phyloP scores from a whole-genome alignment of 2,113 vertebrate genomes.

The Xiphias gladius region DNA sequence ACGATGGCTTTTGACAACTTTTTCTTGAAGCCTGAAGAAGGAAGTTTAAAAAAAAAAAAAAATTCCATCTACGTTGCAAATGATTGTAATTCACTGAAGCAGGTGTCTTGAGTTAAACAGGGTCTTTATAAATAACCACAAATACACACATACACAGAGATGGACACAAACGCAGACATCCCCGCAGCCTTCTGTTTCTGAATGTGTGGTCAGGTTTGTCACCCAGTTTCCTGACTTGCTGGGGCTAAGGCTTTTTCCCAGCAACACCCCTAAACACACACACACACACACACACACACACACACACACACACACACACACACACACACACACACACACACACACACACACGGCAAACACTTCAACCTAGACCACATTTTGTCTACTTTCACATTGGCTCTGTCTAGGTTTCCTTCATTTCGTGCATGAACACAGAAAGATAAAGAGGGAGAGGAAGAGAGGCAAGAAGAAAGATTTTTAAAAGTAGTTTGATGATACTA shows the following conservation, averaged over 20 bases:
- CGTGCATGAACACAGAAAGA: neutral
- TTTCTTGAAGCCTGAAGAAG: neutral
- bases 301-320: slow-evolving; percentile 12
- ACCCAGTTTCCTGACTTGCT: slow-evolving; percentile 60
- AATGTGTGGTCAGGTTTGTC: slow-evolving; percentile 72
- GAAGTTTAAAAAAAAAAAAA: neutral
- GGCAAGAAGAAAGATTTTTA: neutral
- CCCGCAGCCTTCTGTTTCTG: slow-evolving; percentile 46
- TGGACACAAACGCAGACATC: slow-evolving; percentile 22
- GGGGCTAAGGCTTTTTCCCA: slow-evolving; percentile 49
- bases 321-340: too few species aligned
- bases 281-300: slow-evolving; percentile 19
- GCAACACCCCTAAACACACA: slow-evolving; percentile 18
- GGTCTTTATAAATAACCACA: slow-evolving; percentile 21
- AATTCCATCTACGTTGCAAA: neutral
- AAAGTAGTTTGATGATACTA: neutral
- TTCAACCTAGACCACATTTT: slow-evolving; percentile 37
- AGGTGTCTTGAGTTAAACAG: slow-evolving; percentile 31
- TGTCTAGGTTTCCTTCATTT: slow-evolving; percentile 23
- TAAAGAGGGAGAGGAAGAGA: neutral
- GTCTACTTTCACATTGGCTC: slow-evolving; percentile 58
- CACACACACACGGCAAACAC: slow-evolving; percentile 21
- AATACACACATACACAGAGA: slow-evolving; percentile 12
- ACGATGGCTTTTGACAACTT: neutral
- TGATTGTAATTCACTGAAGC: neutral